Conservation (phyloP, 1,140 invertebrate genomes). For the Drosophila yakuba region DNA sequence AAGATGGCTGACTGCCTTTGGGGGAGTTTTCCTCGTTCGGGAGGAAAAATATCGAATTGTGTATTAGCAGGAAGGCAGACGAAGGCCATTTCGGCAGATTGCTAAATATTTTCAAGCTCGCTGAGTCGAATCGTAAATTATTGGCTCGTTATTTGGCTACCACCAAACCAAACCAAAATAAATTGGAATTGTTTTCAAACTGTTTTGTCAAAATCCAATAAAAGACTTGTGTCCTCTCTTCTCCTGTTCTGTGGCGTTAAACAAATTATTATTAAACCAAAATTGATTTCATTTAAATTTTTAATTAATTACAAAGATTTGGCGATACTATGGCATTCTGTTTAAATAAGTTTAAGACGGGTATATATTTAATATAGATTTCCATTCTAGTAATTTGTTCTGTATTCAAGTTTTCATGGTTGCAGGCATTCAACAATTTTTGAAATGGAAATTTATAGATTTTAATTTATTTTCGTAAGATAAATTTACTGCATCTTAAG, state of each 20-base stretch:
- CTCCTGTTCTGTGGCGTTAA: background rate
- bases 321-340: too few species aligned
- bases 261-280: background rate
- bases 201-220: background rate
- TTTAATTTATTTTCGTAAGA: too few species aligned
- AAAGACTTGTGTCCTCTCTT: background rate
- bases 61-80: slow-evolving; percentile 53
- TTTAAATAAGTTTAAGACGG: too few species aligned
- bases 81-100: slow-evolving; percentile 66
- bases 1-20: slow-evolving; percentile 61
- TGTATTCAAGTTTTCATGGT: too few species aligned
- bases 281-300: background rate
- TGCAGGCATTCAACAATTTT: too few species aligned
- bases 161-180: slow-evolving; percentile 40
- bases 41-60: slow-evolving; percentile 60
- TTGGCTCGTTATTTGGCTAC: slow-evolving; percentile 52
- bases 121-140: slow-evolving; percentile 68
- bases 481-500: too few species aligned
- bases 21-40: slow-evolving; percentile 43
- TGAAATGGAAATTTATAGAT: too few species aligned
- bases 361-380: too few species aligned
- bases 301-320: too few species aligned
- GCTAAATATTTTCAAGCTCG: slow-evolving; percentile 76
- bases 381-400: too few species aligned
- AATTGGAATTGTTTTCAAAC: slow-evolving; percentile 20